Percentiles rank a stretch among this genome's conserved stretches.
Evolutionary conservation across 2,113 vertebrate species (phyloP).

Genomic region (Propithecus coquereli): DNA sequence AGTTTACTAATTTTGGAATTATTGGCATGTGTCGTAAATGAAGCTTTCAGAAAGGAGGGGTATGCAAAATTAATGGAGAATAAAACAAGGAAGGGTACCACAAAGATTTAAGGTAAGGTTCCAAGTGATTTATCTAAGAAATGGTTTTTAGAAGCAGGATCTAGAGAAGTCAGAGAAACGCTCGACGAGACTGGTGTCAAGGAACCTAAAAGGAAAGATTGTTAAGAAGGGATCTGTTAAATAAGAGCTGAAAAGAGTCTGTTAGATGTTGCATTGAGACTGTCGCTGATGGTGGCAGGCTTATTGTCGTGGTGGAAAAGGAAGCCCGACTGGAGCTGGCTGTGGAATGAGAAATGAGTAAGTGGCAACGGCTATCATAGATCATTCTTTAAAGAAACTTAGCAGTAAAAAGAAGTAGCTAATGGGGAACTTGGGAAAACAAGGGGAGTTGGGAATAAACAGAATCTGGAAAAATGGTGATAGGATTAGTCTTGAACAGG

Average conservation of each 20-base stretch:
- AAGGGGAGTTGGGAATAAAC: neutral
- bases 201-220: neutral
- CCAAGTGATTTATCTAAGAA: neutral
- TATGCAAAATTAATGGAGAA: neutral
- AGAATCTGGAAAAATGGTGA: neutral
- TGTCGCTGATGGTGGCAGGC: neutral
- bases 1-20: neutral
- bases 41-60: neutral
- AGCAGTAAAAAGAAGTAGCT: neutral
- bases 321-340: rapidly evolving
- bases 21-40: neutral
- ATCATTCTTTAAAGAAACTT: neutral
- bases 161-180: neutral
- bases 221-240: neutral
- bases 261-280: too few relatives aligned
- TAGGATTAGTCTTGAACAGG: neutral
- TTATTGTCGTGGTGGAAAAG: neutral
- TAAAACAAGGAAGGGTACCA: neutral
- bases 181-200: neutral
- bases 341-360: neutral
- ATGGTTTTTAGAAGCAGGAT: neutral
- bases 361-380: rapidly evolving
- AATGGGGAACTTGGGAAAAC: neutral
- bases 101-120: neutral
- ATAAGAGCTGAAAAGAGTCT: too few relatives aligned